Evolutionary conservation across 2,888 invertebrate species (phyloP), one percentile per base, ranked within the genome.

Genomic region (Nasonia oneida): DNA sequence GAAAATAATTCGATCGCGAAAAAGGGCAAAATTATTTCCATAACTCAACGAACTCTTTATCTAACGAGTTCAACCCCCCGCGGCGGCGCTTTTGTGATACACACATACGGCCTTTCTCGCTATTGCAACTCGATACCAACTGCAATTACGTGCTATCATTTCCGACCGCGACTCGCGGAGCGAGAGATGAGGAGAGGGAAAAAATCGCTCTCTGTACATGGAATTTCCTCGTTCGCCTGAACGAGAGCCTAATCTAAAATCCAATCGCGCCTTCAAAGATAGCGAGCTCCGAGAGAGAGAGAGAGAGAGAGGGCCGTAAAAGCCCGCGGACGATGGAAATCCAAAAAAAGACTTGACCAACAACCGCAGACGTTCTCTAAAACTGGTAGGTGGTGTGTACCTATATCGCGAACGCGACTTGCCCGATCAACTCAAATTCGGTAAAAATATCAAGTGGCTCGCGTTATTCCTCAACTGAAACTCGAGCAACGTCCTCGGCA

Each of bases 221-320:
- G 70, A 61, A 81, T 74, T 81, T 81, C 73, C 73, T 42, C 47
- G 71, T 71, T n/a, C 10, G 42, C 42, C 47, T 73, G n/a, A 73
- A 47, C 42, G 73, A 73, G 73, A 73, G 39, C 61, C 74, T 57
- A 81, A 74, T 74, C 81, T 74, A 61, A 42, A 74, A 81, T 81
- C 61, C 61, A 74, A 61, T 74, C 81, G 73, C 18, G 39, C 42
- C 29, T 3, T 29, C n/a, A 18, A 61, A 23, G 42, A 57, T 23
- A 23, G 23, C 23, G 23, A 23, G 23, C 23, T 23, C 23, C 23
- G 23, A 23, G 23, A 23, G 23, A 23, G 23, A 23, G 23, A 23
- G 23, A 23, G 23, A 23, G 23, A 23, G 23, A 23, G 23, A 23
- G 23, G 23, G 29, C n/a, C 23, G 39, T 53, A 81, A 81, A 73